Conservation (phyloP, 2,113 vertebrate species). For the Cochlearius cochlearius region DNA sequence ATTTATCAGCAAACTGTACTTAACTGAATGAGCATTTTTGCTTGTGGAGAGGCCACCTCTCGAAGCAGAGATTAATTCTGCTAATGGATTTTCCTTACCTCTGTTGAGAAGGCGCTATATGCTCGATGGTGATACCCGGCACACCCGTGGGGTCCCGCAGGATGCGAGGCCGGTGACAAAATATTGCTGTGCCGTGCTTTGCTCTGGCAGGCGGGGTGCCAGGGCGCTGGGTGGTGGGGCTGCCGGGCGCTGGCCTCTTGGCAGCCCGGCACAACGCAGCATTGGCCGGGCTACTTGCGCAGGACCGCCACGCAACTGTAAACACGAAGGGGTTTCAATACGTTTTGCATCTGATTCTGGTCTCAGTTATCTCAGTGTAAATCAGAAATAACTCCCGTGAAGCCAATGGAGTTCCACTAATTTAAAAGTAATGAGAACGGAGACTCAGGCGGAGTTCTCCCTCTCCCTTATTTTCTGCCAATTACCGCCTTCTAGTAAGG, state of each 20-base stretch:
- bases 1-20: neutral
- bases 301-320: neutral
- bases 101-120: neutral
- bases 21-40: neutral
- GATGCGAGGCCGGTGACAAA: neutral
- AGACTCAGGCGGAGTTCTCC: neutral
- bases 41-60: neutral
- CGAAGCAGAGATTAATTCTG: constrained; percentile 37
- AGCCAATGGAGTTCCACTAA: neutral
- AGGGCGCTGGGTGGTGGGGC: neutral
- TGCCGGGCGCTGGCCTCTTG: neutral
- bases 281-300: fast-evolving
- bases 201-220: neutral
- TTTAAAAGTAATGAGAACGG: neutral
- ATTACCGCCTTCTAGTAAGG: neutral
- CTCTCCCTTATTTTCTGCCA: constrained; percentile 6
- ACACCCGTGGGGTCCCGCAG: neutral
- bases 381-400: neutral
- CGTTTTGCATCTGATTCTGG: neutral
- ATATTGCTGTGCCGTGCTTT: neutral
- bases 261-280: neutral
- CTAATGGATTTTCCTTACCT: constrained; percentile 56
- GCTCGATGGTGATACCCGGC: neutral
- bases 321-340: neutral
- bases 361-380: neutral